phyloP scores from a whole-genome alignment of 1,140 invertebrate genomes.

The Panulirus ornatus region DNA sequence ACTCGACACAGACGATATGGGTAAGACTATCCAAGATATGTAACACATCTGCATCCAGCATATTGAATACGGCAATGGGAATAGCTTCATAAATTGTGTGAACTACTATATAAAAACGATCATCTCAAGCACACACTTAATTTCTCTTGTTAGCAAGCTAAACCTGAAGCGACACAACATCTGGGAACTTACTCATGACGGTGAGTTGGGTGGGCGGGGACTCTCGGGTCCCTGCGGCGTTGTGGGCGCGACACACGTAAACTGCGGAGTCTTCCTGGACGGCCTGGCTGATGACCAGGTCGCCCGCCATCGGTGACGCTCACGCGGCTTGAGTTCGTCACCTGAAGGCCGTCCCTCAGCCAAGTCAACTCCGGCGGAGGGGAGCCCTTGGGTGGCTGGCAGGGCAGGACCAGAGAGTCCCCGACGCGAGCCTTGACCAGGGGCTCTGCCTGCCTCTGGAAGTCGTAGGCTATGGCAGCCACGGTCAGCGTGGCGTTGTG shows the following conservation, averaged over 20 bases:
- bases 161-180: background rate
- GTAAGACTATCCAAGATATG: background rate
- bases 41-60: background rate
- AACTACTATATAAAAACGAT: background rate
- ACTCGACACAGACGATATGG: background rate
- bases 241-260: conserved; percentile 41
- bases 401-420: conserved; percentile 20
- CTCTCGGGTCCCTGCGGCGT: conserved; percentile 39
- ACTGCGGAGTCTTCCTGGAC: conserved; percentile 35
- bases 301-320: conserved; percentile 37
- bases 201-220: conserved; percentile 5
- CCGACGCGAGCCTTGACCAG: conserved; percentile 24
- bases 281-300: conserved; percentile 41
- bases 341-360: conserved; percentile 37
- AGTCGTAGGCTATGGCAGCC: conserved; percentile 41
- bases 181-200: conserved; percentile 34
- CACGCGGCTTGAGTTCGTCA: conserved; percentile 27
- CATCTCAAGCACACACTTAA: background rate
- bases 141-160: background rate
- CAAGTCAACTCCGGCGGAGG: conserved; percentile 37
- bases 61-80: background rate
- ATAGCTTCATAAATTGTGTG: background rate
- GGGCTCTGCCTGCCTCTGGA: conserved; percentile 31
- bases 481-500: conserved; percentile 53
- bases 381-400: conserved; percentile 24